Evolutionary conservation across 2,113 vertebrate genomes (phyloP).

Genomic region (Gnathonemus echidnorhynchus): DNA sequence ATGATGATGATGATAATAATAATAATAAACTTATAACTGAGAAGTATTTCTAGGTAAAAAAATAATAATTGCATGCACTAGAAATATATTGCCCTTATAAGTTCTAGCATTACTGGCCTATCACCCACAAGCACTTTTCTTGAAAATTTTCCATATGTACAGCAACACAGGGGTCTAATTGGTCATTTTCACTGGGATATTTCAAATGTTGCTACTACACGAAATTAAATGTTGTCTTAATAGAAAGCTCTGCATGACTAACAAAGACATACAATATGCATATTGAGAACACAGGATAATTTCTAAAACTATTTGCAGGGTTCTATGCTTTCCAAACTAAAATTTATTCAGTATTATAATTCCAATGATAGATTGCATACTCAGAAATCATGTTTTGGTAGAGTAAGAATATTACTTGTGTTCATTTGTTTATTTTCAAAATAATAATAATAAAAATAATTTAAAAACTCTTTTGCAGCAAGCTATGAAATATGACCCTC

Average conservation of each 20-base stretch:
- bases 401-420: background rate
- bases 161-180: background rate
- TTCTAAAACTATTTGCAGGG: background rate
- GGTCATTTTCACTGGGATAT: background rate
- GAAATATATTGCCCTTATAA: background rate
- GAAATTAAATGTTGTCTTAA: background rate
- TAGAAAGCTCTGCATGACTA: background rate
- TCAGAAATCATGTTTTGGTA: background rate
- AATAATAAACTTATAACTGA: background rate
- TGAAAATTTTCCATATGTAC: background rate
- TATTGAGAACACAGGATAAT: background rate
- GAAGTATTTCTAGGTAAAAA: background rate
- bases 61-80: background rate
- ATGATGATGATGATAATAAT: no score
- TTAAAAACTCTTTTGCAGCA: background rate
- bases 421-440: background rate
- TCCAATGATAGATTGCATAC: background rate
- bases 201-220: background rate
- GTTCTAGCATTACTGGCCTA: background rate
- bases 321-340: background rate
- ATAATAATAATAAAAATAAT: background rate
- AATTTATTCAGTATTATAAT: background rate
- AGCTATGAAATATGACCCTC: background rate
- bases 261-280: background rate
- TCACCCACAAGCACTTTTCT: background rate